A percentile compares a stretch with the other conserved stretches of the same genome.
Evolutionary conservation across 2,113 vertebrate genomes (phyloP).

Genomic region (Menura novaehollandiae): DNA sequence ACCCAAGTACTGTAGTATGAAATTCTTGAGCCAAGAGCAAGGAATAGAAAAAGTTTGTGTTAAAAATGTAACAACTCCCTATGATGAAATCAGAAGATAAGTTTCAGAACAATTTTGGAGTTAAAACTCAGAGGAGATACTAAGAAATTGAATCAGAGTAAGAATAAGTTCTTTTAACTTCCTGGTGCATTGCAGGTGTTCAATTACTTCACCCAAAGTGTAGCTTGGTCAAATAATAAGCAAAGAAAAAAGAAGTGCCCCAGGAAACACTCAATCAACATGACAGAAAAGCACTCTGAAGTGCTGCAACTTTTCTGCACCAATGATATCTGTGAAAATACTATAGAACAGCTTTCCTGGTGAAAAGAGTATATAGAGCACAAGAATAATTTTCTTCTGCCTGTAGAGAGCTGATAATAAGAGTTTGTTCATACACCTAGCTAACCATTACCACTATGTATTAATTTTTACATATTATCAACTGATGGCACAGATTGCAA

Average conservation of each 20-base stretch:
- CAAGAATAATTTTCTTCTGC: neutral
- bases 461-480: neutral
- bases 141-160: neutral
- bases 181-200: neutral
- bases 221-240: neutral
- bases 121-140: neutral
- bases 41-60: neutral
- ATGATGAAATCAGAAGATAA: neutral
- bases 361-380: neutral
- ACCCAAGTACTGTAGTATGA: neutral
- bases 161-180: neutral
- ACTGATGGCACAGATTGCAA: neutral
- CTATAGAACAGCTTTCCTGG: neutral
- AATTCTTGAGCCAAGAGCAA: neutral
- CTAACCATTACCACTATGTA: neutral
- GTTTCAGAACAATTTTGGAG: neutral
- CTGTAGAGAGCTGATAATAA: neutral
- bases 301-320: neutral
- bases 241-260: neutral
- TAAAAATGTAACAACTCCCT: neutral
- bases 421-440: neutral
- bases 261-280: neutral
- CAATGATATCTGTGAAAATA: neutral
- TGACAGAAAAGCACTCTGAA: neutral
- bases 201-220: neutral